Conservation (phyloP, 2,888 invertebrate genomes). For the Unio delphinus region DNA sequence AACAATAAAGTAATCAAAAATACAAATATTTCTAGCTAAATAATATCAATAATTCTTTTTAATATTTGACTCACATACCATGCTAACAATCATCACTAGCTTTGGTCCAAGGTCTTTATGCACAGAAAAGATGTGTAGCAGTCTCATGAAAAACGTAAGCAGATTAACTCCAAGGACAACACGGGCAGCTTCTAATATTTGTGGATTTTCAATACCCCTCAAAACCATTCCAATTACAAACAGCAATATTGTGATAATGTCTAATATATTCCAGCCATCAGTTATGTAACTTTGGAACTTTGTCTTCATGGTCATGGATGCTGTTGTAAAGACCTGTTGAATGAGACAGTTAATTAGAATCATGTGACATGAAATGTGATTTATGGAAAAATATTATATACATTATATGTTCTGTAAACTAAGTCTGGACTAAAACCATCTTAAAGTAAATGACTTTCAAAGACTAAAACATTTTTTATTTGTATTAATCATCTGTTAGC, state of each 20-base stretch:
- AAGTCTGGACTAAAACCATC: too few species aligned
- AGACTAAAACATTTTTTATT: too few species aligned
- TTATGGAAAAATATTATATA: too few species aligned
- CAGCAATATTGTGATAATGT: constrained; percentile 60
- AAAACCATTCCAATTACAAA: constrained; percentile 64
- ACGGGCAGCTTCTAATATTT: constrained; percentile 64
- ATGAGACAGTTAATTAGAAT: too few species aligned
- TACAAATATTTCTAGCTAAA: too few species aligned
- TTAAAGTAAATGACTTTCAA: too few species aligned
- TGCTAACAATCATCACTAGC: constrained; percentile 70
- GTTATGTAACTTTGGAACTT: constrained; percentile 64
- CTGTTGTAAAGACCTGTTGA: constrained; percentile 30
- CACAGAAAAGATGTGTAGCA: constrained; percentile 69
- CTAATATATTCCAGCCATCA: constrained; percentile 70
- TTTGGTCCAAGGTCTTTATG: constrained; percentile 69
- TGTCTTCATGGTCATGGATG: constrained; percentile 40
- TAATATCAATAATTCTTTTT: too few species aligned
- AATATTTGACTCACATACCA: constrained; percentile 52
- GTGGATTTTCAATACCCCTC: constrained; percentile 50
- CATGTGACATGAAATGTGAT: too few species aligned
- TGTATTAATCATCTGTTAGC: too few species aligned
- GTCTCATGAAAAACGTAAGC: constrained; percentile 66
- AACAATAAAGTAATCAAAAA: too few species aligned
- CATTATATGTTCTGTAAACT: too few species aligned
- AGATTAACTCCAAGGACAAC: constrained; percentile 70